phyloP scores from a whole-genome alignment of 2,797 vertebrate species.

The Valencia hispanica region DNA sequence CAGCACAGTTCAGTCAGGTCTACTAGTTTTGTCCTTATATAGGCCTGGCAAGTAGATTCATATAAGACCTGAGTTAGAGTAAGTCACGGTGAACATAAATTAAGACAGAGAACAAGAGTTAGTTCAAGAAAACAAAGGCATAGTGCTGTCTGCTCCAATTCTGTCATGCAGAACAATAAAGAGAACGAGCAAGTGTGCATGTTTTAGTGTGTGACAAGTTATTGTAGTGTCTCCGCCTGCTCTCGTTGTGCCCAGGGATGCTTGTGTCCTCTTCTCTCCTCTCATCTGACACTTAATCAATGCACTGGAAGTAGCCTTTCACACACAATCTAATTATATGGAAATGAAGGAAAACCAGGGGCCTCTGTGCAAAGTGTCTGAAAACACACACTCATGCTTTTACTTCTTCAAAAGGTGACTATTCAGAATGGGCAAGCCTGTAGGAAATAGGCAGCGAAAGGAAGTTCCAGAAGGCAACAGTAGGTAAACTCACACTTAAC shows the following conservation, averaged over 20 bases:
- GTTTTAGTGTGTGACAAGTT: constrained; percentile 34
- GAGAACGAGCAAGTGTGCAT: constrained; percentile 50
- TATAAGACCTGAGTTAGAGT: constrained; percentile 64
- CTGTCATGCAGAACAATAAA: constrained; percentile 64
- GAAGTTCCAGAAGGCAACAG: constrained; percentile 35
- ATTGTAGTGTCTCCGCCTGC: constrained; percentile 64
- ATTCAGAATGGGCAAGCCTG: constrained; percentile 18
- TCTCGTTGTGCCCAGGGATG: constrained; percentile 49
- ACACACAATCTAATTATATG: constrained; percentile 97
- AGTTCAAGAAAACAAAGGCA: constrained; percentile 63
- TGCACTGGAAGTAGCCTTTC: constrained; percentile 93
- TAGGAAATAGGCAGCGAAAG: constrained; percentile 6
- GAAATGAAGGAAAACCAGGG: constrained; percentile 90
- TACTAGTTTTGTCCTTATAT: constrained; percentile 72
- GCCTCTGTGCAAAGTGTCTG: constrained; percentile 84
- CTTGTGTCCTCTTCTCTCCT: constrained; percentile 62
- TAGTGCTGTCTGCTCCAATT: constrained; percentile 76
- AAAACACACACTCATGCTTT: constrained; percentile 14
- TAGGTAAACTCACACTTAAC: constrained; percentile 23
- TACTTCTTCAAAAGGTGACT: constrained; percentile 9
- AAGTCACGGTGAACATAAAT: constrained; percentile 73
- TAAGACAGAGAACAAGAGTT: constrained; percentile 69
- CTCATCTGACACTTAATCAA: constrained; percentile 91
- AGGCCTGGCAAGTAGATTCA: constrained; percentile 71
- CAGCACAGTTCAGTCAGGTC: constrained; percentile 29